A percentile compares a stretch with the other conserved stretches of the same genome.
Evolutionary conservation across 2,113 vertebrate genomes (phyloP).

Genomic region (Cheirogaleus medius): DNA sequence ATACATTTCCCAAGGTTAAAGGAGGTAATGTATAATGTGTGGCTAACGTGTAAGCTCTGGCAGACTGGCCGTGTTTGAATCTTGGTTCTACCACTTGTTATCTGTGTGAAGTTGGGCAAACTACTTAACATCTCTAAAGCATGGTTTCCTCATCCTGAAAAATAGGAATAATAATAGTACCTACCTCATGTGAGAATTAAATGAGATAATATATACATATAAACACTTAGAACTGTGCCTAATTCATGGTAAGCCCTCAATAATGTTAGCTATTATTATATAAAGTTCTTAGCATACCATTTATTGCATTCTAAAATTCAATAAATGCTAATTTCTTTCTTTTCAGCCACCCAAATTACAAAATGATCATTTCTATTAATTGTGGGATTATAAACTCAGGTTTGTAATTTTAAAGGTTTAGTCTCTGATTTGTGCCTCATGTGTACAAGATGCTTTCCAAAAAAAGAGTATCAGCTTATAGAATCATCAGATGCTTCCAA

Average conservation of each 20-base stretch:
- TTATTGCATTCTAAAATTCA: not conserved
- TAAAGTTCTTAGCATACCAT: not conserved
- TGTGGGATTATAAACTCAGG: not conserved
- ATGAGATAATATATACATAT: not conserved
- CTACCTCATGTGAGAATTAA: not conserved
- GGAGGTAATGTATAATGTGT: not conserved
- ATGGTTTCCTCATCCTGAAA: constrained; percentile 12
- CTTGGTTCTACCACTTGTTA: not conserved
- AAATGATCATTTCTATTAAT: constrained; percentile 31
- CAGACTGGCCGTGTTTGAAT: not conserved
- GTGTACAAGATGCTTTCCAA: constrained; percentile 7
- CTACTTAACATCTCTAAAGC: not conserved
- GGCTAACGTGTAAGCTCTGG: not conserved
- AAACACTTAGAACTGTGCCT: not conserved
- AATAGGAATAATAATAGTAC: not conserved
- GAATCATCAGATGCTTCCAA: not conserved
- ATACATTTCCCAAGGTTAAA: constrained; percentile 36
- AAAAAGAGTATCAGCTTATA: not conserved
- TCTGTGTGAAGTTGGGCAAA: not conserved
- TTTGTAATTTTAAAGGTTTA: constrained; percentile 20
- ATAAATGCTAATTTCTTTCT: not conserved
- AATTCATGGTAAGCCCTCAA: not conserved
- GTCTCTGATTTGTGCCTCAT: not conserved
- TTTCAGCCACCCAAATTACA: not conserved
- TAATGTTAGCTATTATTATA: not conserved